Conservation (phyloP, 30 jellyfish, hydroid and myxozoan species). For the Aurelia sp. region DNA sequence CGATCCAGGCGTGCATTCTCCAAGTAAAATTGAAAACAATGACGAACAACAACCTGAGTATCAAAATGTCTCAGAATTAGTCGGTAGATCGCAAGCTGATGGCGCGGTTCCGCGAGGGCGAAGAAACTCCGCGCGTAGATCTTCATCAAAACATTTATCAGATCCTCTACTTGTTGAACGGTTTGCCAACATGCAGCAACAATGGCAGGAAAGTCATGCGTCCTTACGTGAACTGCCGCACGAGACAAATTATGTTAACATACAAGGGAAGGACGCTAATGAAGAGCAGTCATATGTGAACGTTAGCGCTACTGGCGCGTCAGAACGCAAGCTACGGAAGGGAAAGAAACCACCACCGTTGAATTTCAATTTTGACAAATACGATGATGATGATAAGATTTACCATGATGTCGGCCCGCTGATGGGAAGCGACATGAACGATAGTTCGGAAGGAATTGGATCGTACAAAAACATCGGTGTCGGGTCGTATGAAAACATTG, state of each 20-base stretch:
- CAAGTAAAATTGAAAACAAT: constrained; percentile 11
- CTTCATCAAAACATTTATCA: constrained; percentile 78
- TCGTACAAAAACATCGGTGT: constrained; percentile 49
- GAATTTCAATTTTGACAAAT: constrained; percentile 68
- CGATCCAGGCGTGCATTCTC: constrained; percentile 69
- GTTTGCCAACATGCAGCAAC: constrained; percentile 46
- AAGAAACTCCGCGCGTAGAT: constrained; percentile 50
- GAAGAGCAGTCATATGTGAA: constrained; percentile 70
- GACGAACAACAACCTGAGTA: constrained; percentile 10
- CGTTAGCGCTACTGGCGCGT: constrained; percentile 56
- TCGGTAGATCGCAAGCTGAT: not conserved
- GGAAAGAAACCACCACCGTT: constrained; percentile 74
- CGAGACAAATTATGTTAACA: constrained; percentile 55
- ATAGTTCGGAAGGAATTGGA: constrained; percentile 51
- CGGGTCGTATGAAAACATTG: constrained; percentile 86
- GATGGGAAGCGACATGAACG: constrained; percentile 38
- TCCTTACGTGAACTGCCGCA: constrained; percentile 57
- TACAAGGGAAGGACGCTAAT: constrained; percentile 30
- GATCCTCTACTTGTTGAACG: constrained; percentile 77
- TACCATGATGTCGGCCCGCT: constrained; percentile 83
- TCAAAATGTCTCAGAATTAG: constrained; percentile 11
- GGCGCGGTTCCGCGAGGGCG: constrained; percentile 37
- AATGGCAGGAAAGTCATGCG: constrained; percentile 5
- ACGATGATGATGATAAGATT: constrained; percentile 87
- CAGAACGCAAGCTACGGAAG: constrained; percentile 42